Conservation (phyloP, 1,140 invertebrate species). For the Lordiphosa stackelbergi region DNA sequence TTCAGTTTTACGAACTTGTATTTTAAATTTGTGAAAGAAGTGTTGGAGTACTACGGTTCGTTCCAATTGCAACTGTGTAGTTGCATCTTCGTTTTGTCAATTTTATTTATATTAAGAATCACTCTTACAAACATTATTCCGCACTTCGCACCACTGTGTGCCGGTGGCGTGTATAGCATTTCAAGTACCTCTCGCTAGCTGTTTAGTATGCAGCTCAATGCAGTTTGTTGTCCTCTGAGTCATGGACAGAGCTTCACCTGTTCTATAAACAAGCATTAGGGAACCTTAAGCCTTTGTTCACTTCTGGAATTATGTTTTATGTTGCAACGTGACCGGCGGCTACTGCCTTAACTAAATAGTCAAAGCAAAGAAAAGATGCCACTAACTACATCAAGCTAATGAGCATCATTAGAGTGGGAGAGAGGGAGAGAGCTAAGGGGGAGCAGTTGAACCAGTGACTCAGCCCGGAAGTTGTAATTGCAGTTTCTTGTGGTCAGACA, state of each 20-base stretch:
- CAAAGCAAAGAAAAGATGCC: constrained; percentile 2
- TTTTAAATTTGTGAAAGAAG: no score
- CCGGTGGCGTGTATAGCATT: constrained; percentile 47
- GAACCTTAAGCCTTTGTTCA: constrained; percentile 20
- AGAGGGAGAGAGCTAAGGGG: not conserved
- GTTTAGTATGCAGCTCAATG: constrained; percentile 57
- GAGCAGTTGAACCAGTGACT: constrained; percentile 30
- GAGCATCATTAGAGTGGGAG: constrained; percentile 41
- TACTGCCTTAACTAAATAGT: constrained; percentile 7
- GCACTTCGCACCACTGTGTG: constrained; percentile 1
- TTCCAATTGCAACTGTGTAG: no score
- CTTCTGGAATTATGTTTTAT: constrained; percentile 46
- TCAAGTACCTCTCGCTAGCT: constrained; percentile 29
- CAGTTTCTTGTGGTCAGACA: constrained; percentile 22
- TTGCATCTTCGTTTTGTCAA: no score
- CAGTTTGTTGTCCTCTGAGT: constrained; percentile 11
- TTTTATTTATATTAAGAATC: no score
- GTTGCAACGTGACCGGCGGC: constrained; percentile 45
- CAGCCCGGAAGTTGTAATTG: constrained; percentile 64
- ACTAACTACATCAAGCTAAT: constrained; percentile 40
- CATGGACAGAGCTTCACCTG: constrained; percentile 31
- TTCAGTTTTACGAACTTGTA: no score
- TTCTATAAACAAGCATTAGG: constrained; percentile 39
- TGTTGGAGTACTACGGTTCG: no score
- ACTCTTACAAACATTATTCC: no score